A percentile compares a stretch with the other conserved stretches of the same genome.
phyloP scores from a whole-genome alignment of 1,140 invertebrate species.

The Cylas formicarius region DNA sequence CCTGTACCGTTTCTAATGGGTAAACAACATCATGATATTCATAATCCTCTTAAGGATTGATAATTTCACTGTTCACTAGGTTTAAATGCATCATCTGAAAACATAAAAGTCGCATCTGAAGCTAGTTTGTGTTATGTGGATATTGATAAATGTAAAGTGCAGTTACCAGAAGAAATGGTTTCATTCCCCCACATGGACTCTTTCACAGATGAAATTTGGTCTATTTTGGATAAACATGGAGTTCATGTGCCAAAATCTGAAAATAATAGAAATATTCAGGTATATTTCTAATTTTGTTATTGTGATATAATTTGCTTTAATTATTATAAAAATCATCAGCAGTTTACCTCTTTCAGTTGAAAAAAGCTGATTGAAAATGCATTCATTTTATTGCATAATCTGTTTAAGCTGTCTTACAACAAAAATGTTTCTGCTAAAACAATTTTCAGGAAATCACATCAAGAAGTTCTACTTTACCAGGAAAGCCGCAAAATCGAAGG shows the following conservation, averaged over 20 bases:
- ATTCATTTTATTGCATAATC: background rate
- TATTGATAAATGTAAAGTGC: constrained; percentile 85
- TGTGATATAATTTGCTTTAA: no score
- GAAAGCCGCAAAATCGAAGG: constrained; percentile 48
- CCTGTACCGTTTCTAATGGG: constrained; percentile 99
- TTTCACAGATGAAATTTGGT: constrained; percentile 77
- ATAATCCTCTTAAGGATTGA: no score
- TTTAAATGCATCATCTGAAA: constrained; percentile 46
- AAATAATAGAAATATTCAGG: constrained; percentile 33
- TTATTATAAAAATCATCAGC: background rate
- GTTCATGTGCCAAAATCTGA: constrained; percentile 43
- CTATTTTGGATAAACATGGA: constrained; percentile 70
- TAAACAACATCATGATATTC: constrained; percentile 41
- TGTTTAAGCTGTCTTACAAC: background rate
- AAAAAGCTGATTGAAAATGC: no score
- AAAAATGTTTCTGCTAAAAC: background rate
- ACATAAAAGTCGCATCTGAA: constrained; percentile 53
- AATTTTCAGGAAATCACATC: constrained; percentile 47
- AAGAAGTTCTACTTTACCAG: constrained; percentile 49
- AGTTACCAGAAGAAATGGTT: constrained; percentile 92
- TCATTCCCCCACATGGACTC: constrained; percentile 84
- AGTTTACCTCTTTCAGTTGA: background rate
- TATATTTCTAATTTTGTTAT: constrained; percentile 19
- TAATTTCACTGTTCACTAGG: no score
- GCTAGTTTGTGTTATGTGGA: constrained; percentile 93